These are phyloP conservation scores for Microcebus murinus DNA, from an alignment of 2,113 vertebrate species.

Conservation along the genomic window DNA sequence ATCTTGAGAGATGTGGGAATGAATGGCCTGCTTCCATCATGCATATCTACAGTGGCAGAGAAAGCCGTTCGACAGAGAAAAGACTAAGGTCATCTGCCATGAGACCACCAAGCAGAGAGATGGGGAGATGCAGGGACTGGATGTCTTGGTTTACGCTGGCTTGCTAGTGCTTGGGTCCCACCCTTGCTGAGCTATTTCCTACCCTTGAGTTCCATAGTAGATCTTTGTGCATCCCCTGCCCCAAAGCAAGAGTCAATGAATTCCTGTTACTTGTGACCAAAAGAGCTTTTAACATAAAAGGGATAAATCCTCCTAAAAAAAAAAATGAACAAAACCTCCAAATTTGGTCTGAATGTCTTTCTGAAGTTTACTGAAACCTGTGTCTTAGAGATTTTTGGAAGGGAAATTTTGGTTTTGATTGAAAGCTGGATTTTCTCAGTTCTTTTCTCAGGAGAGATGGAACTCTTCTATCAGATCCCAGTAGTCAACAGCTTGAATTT, in stretches of 20 bases:
- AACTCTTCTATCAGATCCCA: not conserved
- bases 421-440: not conserved
- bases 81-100: fast-evolving
- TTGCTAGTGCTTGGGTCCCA: not conserved
- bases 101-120: not conserved
- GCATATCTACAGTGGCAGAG: not conserved
- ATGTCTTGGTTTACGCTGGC: not conserved
- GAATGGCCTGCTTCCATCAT: not conserved
- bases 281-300: conserved; percentile 22
- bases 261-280: not conserved
- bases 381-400: conserved; percentile 3
- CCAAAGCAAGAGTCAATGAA: not conserved
- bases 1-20: not conserved
- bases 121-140: not conserved
- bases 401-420: conserved; percentile 11
- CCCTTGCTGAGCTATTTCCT: not conserved
- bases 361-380: conserved; percentile 7
- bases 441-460: not conserved
- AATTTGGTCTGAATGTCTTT: not conserved
- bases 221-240: not conserved
- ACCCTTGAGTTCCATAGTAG: not conserved
- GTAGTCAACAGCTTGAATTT: not conserved
- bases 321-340: not conserved
- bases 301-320: not conserved
- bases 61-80: not conserved